Evolutionary conservation across 2,888 invertebrate genomes (phyloP).

Genomic region (Drosophila koepferae): DNA sequence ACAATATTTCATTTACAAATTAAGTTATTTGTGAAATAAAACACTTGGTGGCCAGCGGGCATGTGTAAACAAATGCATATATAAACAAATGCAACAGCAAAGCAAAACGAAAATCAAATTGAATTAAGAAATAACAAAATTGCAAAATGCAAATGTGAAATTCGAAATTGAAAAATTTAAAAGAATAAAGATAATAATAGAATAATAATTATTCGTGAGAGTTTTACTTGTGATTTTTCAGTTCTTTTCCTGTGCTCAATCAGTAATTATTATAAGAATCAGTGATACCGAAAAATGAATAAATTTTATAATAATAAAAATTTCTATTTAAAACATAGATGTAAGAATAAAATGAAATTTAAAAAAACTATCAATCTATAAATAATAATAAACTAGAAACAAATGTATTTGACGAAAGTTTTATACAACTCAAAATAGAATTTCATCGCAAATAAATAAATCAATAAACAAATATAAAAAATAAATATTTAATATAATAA

Average conservation of each 20-base stretch:
- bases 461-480: no score
- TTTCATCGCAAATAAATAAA: not conserved
- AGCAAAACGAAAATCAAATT: constrained; percentile 11
- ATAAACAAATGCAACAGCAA: constrained; percentile 41
- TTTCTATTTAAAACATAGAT: no score
- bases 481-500: not conserved
- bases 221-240: not conserved
- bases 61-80: constrained; percentile 39
- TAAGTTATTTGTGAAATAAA: constrained; percentile 19
- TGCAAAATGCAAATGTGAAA: constrained; percentile 14
- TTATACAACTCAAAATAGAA: not conserved
- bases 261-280: not conserved
- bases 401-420: not conserved
- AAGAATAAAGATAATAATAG: not conserved
- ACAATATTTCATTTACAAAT: constrained; percentile 12
- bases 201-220: not conserved
- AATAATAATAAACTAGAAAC: not conserved
- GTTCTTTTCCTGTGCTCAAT: not conserved
- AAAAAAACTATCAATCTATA: not conserved
- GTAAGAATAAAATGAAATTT: no score
- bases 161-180: not conserved
- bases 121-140: not conserved
- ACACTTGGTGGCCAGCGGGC: constrained; percentile 17
- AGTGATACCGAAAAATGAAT: no score
- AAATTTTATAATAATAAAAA: no score